These are phyloP conservation scores for Oncorhynchus mykiss DNA, from an alignment of 2,113 vertebrate species.

Conservation along the genomic window DNA sequence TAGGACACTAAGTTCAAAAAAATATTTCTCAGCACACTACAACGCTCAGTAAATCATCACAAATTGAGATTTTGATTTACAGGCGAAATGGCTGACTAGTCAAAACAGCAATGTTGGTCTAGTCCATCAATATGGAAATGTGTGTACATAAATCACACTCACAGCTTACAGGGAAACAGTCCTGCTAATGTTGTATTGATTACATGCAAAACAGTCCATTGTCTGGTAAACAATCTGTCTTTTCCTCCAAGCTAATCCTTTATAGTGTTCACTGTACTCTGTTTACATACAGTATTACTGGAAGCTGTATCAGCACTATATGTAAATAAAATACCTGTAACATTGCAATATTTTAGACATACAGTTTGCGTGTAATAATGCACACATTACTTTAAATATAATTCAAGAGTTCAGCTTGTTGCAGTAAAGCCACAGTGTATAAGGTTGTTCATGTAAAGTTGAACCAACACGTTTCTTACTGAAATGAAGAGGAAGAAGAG, in stretches of 20 bases:
- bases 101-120: neutral
- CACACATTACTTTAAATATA: too few relatives aligned
- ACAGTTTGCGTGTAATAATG: too few relatives aligned
- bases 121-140: constrained; percentile 2
- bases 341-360: too few relatives aligned
- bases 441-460: too few relatives aligned
- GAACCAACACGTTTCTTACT: too few relatives aligned
- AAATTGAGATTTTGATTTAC: constrained; percentile 2
- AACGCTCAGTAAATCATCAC: neutral
- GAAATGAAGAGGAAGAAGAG: too few relatives aligned
- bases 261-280: neutral
- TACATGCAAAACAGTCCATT: neutral
- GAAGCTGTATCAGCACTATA: too few relatives aligned
- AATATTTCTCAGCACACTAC: neutral
- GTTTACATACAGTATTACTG: too few relatives aligned
- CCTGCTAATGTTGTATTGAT: constrained; percentile 11
- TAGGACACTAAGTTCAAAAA: neutral
- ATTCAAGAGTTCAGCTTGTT: too few relatives aligned
- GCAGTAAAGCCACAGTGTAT: too few relatives aligned
- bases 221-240: neutral
- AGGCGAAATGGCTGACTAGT: constrained; percentile 10
- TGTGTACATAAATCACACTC: neutral
- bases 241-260: neutral
- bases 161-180: neutral
- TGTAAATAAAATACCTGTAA: too few relatives aligned